Evolutionary conservation across 1,140 invertebrate genomes (phyloP).

Genomic region (Cryptotermes secundus): DNA sequence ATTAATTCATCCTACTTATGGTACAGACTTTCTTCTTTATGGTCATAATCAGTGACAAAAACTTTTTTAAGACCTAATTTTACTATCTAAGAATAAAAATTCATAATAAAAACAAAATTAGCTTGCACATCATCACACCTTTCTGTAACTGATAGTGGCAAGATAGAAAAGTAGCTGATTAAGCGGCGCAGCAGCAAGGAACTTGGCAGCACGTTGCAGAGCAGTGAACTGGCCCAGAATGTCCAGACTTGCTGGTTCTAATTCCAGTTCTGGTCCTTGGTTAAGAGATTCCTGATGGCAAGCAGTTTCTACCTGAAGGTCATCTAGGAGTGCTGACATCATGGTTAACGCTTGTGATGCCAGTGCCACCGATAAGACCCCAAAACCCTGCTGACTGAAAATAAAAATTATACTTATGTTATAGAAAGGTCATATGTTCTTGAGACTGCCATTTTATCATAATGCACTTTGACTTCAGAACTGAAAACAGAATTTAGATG

Average conservation of each 20-base stretch:
- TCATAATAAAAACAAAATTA: not conserved
- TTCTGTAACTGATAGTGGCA: conserved; percentile 84
- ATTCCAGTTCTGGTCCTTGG: conserved; percentile 43
- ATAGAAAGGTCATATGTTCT: no score
- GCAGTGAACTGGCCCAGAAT: conserved; percentile 63
- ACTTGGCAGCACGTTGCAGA: conserved; percentile 58
- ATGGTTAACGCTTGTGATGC: conserved; percentile 71
- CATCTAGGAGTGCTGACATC: conserved; percentile 63
- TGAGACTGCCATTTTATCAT: no score
- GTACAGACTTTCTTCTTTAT: no score
- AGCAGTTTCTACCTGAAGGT: conserved; percentile 63
- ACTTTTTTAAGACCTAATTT: no score
- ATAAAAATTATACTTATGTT: not conserved
- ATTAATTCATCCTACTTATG: no score
- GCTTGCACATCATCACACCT: conserved; percentile 50
- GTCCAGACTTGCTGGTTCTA: conserved; percentile 57
- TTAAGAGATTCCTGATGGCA: conserved; percentile 53
- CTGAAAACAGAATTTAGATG: no score
- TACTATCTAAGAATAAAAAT: not conserved
- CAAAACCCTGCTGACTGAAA: conserved; percentile 72
- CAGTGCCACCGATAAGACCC: conserved; percentile 77
- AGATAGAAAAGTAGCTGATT: conserved; percentile 83
- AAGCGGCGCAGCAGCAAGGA: conserved; percentile 54
- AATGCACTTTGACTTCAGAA: no score
- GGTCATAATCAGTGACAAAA: no score